phyloP scores from a whole-genome alignment of 2,888 invertebrate genomes.

The Incurvaria masculella region DNA sequence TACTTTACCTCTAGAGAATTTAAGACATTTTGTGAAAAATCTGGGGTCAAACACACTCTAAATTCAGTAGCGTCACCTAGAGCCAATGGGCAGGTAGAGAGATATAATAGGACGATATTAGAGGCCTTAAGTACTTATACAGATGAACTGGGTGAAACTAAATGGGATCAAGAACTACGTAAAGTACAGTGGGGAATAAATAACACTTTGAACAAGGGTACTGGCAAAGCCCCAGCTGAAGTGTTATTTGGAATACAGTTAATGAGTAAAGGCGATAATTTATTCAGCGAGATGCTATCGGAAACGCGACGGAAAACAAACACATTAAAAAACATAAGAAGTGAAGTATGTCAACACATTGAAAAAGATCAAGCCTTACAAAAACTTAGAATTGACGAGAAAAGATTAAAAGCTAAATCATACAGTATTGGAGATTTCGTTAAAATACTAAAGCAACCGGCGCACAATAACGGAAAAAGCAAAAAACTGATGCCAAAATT shows the following conservation, averaged over 20 bases:
- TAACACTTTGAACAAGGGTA: slow-evolving; percentile 7
- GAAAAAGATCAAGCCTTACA: too few relatives aligned
- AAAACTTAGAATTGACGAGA: background rate
- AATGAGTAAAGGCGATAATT: too few relatives aligned
- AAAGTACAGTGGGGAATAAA: slow-evolving; percentile 9
- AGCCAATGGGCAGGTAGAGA: too few relatives aligned
- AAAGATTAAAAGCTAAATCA: background rate
- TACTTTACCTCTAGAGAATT: slow-evolving; percentile 7
- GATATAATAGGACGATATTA: too few relatives aligned
- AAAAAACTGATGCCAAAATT: background rate
- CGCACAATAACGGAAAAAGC: background rate
- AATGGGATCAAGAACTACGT: slow-evolving; percentile 8
- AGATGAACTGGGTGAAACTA: too few relatives aligned
- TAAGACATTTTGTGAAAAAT: slow-evolving; percentile 4
- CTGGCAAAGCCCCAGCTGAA: slow-evolving; percentile 5
- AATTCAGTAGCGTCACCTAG: too few relatives aligned
- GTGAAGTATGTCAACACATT: too few relatives aligned
- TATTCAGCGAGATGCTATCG: too few relatives aligned
- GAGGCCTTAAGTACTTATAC: too few relatives aligned
- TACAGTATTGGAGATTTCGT: background rate
- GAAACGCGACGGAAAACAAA: too few relatives aligned
- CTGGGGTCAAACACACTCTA: slow-evolving; percentile 4
- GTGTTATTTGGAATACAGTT: slow-evolving; percentile 9
- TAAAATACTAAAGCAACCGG: background rate
- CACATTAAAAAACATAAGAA: too few relatives aligned